Conservation (phyloP, 2,797 vertebrate species). For the Myotis myotis region DNA sequence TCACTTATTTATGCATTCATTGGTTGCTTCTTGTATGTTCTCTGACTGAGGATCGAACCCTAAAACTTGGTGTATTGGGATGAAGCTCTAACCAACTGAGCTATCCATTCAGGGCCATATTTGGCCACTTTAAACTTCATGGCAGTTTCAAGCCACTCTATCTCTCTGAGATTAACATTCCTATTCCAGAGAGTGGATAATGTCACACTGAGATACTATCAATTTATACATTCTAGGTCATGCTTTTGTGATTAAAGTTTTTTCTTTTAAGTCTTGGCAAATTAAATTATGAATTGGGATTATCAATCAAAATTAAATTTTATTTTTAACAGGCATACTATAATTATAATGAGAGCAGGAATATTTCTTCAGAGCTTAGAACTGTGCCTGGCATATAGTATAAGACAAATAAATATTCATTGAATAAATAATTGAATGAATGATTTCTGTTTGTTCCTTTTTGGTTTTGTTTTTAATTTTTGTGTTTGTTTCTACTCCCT, state of each 20-base stretch:
- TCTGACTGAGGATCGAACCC: not conserved
- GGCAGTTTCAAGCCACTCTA: not conserved
- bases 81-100: not conserved
- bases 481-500: not conserved
- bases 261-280: not conserved
- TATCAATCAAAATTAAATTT: not conserved
- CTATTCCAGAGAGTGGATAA: not conserved
- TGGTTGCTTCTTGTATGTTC: not conserved
- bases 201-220: not conserved
- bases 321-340: not conserved
- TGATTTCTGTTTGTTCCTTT: not conserved
- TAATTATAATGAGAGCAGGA: not conserved
- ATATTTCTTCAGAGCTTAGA: not conserved
- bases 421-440: not conserved
- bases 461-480: not conserved
- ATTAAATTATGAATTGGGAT: not conserved
- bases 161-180: not conserved
- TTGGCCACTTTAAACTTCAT: not conserved
- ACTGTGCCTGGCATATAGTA: not conserved
- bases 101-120: not conserved
- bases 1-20: not conserved
- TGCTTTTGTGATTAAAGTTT: not conserved
- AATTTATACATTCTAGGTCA: not conserved
- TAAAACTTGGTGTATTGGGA: not conserved
- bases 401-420: not conserved